A percentile compares a stretch with the other conserved stretches of the same genome.
Conservation (phyloP, 2,888 invertebrate species). For the Eustalomyia histrio region DNA sequence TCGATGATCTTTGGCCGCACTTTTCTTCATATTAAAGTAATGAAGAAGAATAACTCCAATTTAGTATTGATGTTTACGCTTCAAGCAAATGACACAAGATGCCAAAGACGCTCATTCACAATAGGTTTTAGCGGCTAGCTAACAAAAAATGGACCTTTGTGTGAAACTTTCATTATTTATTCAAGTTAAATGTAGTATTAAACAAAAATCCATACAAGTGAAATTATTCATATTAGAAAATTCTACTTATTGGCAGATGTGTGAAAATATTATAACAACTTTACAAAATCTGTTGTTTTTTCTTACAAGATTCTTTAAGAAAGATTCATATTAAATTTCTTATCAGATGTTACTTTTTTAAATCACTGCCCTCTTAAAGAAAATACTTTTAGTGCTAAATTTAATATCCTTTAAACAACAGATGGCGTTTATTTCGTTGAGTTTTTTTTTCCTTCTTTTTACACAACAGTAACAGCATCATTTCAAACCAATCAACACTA, state of each 20-base stretch:
- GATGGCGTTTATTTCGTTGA: conserved; percentile 54
- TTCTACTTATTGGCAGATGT: not conserved
- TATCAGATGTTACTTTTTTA: conserved; percentile 31
- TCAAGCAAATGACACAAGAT: too few species aligned
- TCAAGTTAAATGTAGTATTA: too few species aligned
- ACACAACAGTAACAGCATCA: conserved; percentile 32
- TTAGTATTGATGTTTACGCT: too few species aligned
- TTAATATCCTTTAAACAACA: conserved; percentile 59
- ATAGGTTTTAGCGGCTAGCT: too few species aligned
- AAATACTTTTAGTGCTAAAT: conserved; percentile 24
- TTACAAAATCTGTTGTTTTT: conserved; percentile 1
- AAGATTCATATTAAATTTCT: not conserved
- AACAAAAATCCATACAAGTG: too few species aligned
- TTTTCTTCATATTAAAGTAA: too few species aligned
- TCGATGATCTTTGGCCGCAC: too few species aligned
- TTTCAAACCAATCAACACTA: conserved; percentile 65
- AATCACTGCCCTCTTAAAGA: conserved; percentile 31
- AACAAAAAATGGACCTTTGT: too few species aligned
- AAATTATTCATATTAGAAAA: not conserved
- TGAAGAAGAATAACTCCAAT: too few species aligned
- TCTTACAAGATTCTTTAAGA: not conserved
- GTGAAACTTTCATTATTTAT: too few species aligned
- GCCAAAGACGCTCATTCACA: too few species aligned
- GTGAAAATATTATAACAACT: too few species aligned
- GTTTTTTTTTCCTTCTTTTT: not conserved